phyloP scores from a whole-genome alignment of 1,140 invertebrate genomes.

The Leptopilina clavipes region DNA sequence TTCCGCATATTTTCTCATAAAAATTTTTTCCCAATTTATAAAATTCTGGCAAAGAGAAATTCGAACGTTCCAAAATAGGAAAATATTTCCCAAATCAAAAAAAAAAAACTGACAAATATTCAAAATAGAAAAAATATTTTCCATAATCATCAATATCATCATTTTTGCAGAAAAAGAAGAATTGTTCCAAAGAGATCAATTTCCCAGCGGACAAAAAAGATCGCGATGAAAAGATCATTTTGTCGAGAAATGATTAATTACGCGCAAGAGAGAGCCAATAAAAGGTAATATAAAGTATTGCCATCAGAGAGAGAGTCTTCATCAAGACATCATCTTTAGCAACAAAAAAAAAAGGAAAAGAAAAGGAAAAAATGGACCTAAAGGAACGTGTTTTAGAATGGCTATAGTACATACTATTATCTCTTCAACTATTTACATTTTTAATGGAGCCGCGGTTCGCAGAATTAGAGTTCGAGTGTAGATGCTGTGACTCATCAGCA shows the following conservation, averaged over 20 bases:
- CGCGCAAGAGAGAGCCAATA: not conserved
- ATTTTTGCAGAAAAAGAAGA: too few relatives aligned
- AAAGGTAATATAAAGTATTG: not conserved
- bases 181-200: too few relatives aligned
- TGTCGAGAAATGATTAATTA: constrained; percentile 17
- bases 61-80: too few relatives aligned
- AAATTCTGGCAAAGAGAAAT: too few relatives aligned
- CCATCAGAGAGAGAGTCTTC: not conserved
- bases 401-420: constrained; percentile 3
- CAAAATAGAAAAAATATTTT: too few relatives aligned
- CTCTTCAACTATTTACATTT: constrained; percentile 31
- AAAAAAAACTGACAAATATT: too few relatives aligned
- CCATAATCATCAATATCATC: too few relatives aligned
- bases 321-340: constrained; percentile 9
- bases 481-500: constrained; percentile 8
- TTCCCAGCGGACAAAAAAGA: not conserved
- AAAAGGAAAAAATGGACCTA: not conserved
- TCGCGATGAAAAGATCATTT: not conserved
- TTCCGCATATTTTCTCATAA: too few relatives aligned
- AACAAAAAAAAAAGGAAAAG: not conserved
- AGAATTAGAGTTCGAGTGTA: constrained; percentile 7
- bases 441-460: constrained; percentile 1
- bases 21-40: too few relatives aligned
- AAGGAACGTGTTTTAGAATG: constrained; percentile 14
- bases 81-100: too few relatives aligned